phyloP scores from a whole-genome alignment of 1,140 invertebrate species.

The Drosophila watanabei region DNA sequence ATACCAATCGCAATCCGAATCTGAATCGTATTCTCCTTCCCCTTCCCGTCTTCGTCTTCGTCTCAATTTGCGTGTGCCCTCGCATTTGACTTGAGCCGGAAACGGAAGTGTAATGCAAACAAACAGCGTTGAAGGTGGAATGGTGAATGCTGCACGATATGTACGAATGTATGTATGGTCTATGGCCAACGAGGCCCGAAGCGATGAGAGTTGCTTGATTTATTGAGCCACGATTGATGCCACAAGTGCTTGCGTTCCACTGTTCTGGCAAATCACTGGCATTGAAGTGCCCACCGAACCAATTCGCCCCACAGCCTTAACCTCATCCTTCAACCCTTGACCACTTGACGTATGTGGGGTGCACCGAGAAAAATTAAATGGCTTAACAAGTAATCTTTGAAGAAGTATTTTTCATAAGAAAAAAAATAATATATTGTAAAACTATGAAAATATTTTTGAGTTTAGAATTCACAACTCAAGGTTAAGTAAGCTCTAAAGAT shows the following conservation, averaged over 20 bases:
- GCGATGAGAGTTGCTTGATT: slow-evolving; percentile 59
- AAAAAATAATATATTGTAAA: not conserved
- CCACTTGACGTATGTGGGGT: slow-evolving; percentile 23
- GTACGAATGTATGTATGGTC: not conserved
- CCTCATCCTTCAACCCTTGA: slow-evolving; percentile 27
- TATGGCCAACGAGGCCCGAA: slow-evolving; percentile 27
- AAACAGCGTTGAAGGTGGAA: slow-evolving; percentile 29
- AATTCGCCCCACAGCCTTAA: slow-evolving; percentile 17
- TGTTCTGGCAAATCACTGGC: slow-evolving; percentile 57
- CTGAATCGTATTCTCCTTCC: slow-evolving; percentile 2
- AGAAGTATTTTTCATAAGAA: not conserved
- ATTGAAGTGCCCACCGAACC: slow-evolving; percentile 52
- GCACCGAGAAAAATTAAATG: not conserved
- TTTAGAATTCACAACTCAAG: too few species aligned
- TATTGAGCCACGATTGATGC: slow-evolving; percentile 65
- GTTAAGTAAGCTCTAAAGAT: too few species aligned
- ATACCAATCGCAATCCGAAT: slow-evolving; percentile 25
- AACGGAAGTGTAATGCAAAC: slow-evolving; percentile 68
- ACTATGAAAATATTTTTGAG: rapidly evolving
- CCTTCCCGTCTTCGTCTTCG: slow-evolving; percentile 19
- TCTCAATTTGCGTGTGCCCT: slow-evolving; percentile 68
- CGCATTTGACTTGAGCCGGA: slow-evolving; percentile 61
- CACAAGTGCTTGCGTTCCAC: slow-evolving; percentile 63
- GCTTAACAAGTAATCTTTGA: not conserved
- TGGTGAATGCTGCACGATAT: slow-evolving; percentile 10